Base-by-base conservation (phyloP, 2,888 invertebrate genomes). In the Smittia sp. region DNA sequence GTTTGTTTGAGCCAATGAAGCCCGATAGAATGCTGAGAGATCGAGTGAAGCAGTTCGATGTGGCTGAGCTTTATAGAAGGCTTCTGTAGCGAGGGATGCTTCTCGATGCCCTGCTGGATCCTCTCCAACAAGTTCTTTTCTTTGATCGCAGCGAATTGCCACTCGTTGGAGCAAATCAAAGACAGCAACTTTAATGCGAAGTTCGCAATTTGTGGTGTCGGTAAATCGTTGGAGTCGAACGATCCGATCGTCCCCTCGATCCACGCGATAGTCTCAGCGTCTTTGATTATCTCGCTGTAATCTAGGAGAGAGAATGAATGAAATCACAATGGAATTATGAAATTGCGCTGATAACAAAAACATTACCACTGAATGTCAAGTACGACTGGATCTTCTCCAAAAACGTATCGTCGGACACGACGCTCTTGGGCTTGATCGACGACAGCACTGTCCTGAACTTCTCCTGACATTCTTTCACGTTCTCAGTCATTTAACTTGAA, bases 51-150 rank as follows among this genome's bases (percentile, higher is more conserved):
- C 75, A 91, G 84, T 69, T 87, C 86, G 74, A 90, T 85, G 74
- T 87, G 89, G 0, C 89, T 90, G 68, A 90, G 84, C 79, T 88
- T 88, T 25, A 90, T 81, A 15, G 89, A 88, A 0, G 89, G 86
- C 74, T 84, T 84, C 67, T 86, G 78, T 3, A 77, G 75, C 2
- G 76, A 74, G 2, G 77, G 76, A 69, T 78, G 78, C 0, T 76
- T 74, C 27, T 78, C 75, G 38, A 80, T 75, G 13, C 80, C 41
- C 38, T 73, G 7, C 58, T 78, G 74, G 1, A 79, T 76, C 54
- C 52, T 73, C 7, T 73, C 73, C 18, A 73, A 24, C 13, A 73
- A 25, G 0, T 41, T 41, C 22, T 73, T 73, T 4, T 73, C 73
- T 46, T 65, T 63, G 1, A 73, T 65, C 9, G 41, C 41, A 13